Evolutionary conservation across 92 coral and sea anemone species (phyloP).

Genomic region (Porites rus): DNA sequence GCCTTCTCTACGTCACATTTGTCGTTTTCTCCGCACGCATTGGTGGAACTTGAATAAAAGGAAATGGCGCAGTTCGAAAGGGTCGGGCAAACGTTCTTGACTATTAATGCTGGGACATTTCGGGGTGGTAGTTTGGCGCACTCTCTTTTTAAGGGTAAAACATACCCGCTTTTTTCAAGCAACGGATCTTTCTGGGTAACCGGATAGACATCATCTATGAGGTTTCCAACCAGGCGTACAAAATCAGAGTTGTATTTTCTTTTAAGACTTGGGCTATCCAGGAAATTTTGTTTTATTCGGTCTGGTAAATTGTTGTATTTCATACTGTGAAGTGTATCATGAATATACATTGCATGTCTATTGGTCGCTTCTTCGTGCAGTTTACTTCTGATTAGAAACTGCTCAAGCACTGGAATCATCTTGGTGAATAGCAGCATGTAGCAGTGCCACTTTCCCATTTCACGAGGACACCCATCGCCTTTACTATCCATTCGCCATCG

Average conservation of each 20-base stretch:
- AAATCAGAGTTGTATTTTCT: conserved; percentile 17
- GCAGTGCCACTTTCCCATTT: too few relatives aligned
- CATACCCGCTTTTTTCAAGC: not conserved
- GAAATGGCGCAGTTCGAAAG: conserved; percentile 28
- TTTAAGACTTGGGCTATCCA: not conserved
- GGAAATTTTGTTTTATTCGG: not conserved
- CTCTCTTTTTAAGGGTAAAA: too few relatives aligned
- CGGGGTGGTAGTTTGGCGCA: not conserved
- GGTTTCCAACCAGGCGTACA: conserved; percentile 11
- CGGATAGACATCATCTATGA: conserved; percentile 17
- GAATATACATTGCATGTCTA: too few relatives aligned
- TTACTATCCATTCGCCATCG: too few relatives aligned
- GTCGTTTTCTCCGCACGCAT: conserved; percentile 52
- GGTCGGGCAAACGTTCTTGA: conserved; percentile 52
- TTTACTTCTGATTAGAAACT: too few relatives aligned
- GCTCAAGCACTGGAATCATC: too few relatives aligned
- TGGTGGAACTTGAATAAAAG: conserved; percentile 13
- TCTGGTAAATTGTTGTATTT: too few relatives aligned
- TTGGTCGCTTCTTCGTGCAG: too few relatives aligned
- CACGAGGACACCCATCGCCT: too few relatives aligned
- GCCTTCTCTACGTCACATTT: conserved; percentile 62
- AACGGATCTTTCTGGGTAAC: not conserved
- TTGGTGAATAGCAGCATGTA: too few relatives aligned
- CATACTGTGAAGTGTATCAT: too few relatives aligned
- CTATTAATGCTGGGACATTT: not conserved